Base-by-base conservation (phyloP, 2,888 invertebrate species). In the Clitarchus hookeri region DNA sequence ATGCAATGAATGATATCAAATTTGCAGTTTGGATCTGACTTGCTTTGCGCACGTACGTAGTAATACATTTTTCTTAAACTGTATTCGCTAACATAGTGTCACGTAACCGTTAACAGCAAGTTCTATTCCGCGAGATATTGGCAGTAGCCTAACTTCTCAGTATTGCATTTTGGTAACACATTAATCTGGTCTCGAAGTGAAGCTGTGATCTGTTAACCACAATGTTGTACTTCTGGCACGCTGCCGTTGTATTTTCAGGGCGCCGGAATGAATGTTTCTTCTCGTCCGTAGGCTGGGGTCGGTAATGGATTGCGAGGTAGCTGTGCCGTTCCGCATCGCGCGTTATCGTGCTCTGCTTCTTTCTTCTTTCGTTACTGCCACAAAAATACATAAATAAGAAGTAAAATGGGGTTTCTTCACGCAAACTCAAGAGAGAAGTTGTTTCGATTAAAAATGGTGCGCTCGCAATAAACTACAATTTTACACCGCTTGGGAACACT, bases 351-450 rank as follows among this genome's bases (percentile, higher is more conserved):
- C 48, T 48, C 48, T 8, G 16, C 48, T 13, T 48, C 48, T n/a
- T n/a, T 65, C n/a, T n/a, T 11, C 65, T 65, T 19, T 65, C 65
- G 19, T 53, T 65, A 23, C 65, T 65, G 65, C 23, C 8, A 65
- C 11, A n/a, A n/a, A 65, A 65, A 65, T 65, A 65, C 65, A 65
- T 65, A 65, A 65, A 65, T 65, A 65, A 65, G 65, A 65, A 65
- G 65, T 65, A 19, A n/a, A 65, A 65, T 65, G 65, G 8, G 65
- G 16, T 65, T 65, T 65, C 65, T 65, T 65, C 65, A 65, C 65
- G 65, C 65, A 23, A 65, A 65, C 65, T n/a, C 23, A 19, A 23
- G 65, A n/a, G n/a, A 65, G 65, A 65, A 65, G 19, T 65, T 65
- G 19, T 65, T 65, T 65, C 65, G 65, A n/a, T n/a, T 65, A 65